Evolutionary conservation across 92 coral and sea anemone genomes (phyloP).

Genomic region (Pocillopora grandis): DNA sequence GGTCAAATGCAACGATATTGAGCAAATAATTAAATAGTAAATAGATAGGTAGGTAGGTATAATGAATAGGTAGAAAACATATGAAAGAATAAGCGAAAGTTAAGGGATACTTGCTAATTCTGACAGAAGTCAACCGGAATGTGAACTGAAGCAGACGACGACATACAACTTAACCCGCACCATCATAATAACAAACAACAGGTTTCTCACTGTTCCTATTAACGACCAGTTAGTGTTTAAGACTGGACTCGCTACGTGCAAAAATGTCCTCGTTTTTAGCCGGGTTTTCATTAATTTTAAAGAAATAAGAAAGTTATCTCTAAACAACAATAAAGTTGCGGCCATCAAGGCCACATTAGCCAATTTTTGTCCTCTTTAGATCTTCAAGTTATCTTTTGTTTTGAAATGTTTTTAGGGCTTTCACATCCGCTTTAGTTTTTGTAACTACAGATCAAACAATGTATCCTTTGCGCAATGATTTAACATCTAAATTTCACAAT

Average conservation of each 20-base stretch:
- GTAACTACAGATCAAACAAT: background rate
- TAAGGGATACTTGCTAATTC: background rate
- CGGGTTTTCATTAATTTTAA: background rate
- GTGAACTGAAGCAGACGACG: background rate
- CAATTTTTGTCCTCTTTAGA: no score
- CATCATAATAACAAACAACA: background rate
- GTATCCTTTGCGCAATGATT: no score
- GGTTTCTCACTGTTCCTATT: background rate
- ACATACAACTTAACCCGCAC: slow-evolving; percentile 3
- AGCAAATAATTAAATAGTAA: no score
- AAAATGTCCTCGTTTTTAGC: no score
- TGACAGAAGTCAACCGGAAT: background rate
- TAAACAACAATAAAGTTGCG: background rate
- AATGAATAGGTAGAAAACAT: background rate
- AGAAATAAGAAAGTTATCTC: background rate
- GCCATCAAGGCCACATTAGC: no score
- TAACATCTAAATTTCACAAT: no score
- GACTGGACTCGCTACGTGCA: no score
- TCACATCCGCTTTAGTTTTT: background rate
- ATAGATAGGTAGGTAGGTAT: no score
- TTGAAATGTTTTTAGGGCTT: background rate
- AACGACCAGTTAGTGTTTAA: slow-evolving; percentile 2
- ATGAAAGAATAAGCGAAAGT: background rate
- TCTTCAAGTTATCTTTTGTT: background rate
- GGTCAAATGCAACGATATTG: no score